Percentiles rank a stretch among this genome's conserved stretches.
phyloP scores from a whole-genome alignment of 1,140 invertebrate species.

The Pseudoatta argentina region DNA sequence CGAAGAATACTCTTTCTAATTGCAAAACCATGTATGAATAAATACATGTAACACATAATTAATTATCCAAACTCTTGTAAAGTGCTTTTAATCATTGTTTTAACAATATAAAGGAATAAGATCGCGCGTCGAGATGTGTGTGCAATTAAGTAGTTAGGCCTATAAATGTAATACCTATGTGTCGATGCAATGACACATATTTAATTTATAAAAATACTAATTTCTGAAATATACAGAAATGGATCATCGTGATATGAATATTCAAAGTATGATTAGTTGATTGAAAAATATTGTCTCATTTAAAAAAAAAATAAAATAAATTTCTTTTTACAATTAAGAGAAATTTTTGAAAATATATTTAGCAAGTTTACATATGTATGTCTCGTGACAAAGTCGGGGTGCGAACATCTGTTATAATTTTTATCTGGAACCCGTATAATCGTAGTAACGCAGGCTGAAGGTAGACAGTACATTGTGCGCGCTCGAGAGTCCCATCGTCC shows the following conservation, averaged over 20 bases:
- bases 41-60: constrained; percentile 16
- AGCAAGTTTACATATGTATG: neutral
- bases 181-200: constrained; percentile 59
- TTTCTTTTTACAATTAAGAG: neutral
- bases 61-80: constrained; percentile 4
- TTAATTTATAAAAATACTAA: no score
- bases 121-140: constrained; percentile 18
- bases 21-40: constrained; percentile 14
- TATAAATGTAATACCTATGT: constrained; percentile 47
- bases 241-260: neutral
- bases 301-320: neutral
- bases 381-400: constrained; percentile 10
- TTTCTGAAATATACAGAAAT: no score
- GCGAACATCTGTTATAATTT: constrained; percentile 54
- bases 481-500: constrained; percentile 18
- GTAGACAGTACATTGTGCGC: constrained; percentile 18
- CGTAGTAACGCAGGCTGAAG: constrained; percentile 31
- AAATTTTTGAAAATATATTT: neutral
- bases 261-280: neutral
- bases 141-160: constrained; percentile 63
- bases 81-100: constrained; percentile 4
- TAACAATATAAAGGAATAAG: constrained; percentile 36
- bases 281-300: neutral
- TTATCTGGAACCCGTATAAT: constrained; percentile 29
- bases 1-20: neutral